These are phyloP conservation scores for Apodemus sylvaticus DNA, from an alignment of 2,113 vertebrate genomes.

Conservation along the genomic window DNA sequence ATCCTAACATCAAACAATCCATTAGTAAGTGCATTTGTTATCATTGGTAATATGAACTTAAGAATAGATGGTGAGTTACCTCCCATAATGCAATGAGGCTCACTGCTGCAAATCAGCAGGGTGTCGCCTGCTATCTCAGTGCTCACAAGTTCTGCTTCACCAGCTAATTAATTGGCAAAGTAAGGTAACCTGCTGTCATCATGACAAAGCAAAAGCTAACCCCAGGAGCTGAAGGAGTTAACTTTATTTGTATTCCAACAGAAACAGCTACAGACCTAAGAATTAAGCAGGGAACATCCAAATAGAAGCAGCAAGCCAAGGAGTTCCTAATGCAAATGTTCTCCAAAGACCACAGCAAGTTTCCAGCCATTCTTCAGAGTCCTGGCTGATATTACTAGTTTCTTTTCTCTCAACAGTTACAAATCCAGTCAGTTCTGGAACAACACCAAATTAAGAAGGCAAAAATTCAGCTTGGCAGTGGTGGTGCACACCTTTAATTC, in stretches of 20 bases:
- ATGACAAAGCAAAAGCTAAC: neutral
- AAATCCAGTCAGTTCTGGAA: neutral
- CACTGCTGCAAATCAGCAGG: neutral
- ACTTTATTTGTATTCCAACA: neutral
- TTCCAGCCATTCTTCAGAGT: slow-evolving; percentile 13
- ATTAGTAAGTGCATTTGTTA: neutral
- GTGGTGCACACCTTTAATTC: neutral
- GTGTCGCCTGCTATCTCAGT: neutral
- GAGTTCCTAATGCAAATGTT: neutral
- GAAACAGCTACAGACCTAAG: neutral
- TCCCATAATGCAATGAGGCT: neutral
- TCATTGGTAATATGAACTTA: neutral
- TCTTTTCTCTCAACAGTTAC: neutral
- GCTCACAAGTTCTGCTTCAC: neutral
- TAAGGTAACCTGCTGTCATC: neutral
- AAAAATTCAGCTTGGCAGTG: neutral
- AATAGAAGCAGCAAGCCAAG: neutral
- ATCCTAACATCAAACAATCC: slow-evolving; percentile 15
- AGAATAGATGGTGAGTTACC: neutral
- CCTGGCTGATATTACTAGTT: neutral
- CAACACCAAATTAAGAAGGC: slow-evolving; percentile 30
- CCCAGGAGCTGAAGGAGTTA: neutral
- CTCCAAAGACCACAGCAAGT: neutral
- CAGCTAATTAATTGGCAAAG: neutral
- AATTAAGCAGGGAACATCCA: neutral